Percentiles rank a stretch among this genome's conserved stretches.
Evolutionary conservation across 2,888 invertebrate species (phyloP).

Genomic region (Tupiocoris notatus): DNA sequence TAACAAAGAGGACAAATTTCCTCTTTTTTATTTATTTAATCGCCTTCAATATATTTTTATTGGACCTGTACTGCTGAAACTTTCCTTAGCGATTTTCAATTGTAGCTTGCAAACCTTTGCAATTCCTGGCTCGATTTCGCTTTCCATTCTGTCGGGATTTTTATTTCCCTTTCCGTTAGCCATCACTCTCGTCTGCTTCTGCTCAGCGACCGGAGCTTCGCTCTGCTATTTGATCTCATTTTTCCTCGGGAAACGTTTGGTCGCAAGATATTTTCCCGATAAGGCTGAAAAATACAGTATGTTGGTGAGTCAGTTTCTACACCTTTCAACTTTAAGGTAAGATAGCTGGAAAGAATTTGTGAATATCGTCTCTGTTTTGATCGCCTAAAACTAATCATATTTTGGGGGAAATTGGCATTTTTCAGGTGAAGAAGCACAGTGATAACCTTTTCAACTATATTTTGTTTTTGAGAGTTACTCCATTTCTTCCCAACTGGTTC

Average conservation of each 20-base stretch:
- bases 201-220: conserved; percentile 94
- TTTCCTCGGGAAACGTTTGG: conserved; percentile 79
- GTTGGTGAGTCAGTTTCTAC: conserved; percentile 60
- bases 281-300: conserved; percentile 80
- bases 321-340: no score
- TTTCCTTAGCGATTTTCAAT: conserved; percentile 3
- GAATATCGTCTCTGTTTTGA: no score
- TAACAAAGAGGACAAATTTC: no score
- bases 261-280: conserved; percentile 85
- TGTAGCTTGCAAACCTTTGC: conserved; percentile 96
- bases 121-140: conserved; percentile 96
- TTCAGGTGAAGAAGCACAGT: conserved; percentile 68
- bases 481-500: conserved; percentile 98
- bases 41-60: no score
- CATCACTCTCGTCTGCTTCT: conserved; percentile 81
- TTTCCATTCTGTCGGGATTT: conserved; percentile 95
- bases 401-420: conserved; percentile 13
- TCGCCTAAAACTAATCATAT: not conserved
- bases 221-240: conserved; percentile 92
- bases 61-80: not conserved
- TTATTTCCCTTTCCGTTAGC: conserved; percentile 92
- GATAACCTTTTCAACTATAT: conserved; percentile 93
- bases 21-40: no score
- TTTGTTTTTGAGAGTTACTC: conserved; percentile 94
- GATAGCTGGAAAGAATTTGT: no score